phyloP scores from a whole-genome alignment of 2,797 vertebrate species.

The Galagoides demidoff region DNA sequence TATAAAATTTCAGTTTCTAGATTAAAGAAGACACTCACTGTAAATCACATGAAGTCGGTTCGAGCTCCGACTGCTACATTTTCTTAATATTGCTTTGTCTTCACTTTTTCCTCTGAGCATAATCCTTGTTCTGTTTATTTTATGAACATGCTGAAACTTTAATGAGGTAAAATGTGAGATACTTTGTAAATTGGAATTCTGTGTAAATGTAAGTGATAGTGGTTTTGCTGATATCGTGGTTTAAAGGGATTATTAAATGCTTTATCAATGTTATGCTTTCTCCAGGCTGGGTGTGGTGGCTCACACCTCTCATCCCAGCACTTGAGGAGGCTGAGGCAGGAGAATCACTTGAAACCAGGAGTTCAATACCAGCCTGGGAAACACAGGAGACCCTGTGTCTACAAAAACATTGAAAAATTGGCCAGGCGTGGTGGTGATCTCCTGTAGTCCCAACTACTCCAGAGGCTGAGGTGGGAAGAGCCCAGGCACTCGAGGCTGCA shows the following conservation, averaged over 20 bases:
- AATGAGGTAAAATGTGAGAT: not conserved
- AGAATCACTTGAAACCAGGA: not conserved
- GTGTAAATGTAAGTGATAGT: not conserved
- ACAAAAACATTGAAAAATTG: not conserved
- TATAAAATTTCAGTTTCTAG: conserved; percentile 56
- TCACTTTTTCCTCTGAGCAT: not conserved
- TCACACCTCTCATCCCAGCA: not conserved
- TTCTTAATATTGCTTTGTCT: not conserved
- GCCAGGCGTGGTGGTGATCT: not conserved
- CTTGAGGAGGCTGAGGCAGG: not conserved
- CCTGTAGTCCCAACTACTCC: not conserved
- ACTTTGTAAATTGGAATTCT: not conserved
- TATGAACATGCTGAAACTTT: not conserved
- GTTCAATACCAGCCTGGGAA: not conserved
- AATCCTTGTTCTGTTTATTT: conserved; percentile 29
- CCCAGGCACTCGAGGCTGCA: not conserved
- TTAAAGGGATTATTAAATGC: not conserved
- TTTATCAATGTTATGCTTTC: not conserved
- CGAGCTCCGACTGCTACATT: not conserved
- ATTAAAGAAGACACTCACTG: conserved; percentile 1
- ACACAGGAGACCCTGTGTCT: not conserved
- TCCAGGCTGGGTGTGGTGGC: not conserved
- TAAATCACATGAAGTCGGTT: not conserved
- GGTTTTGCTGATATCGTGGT: not conserved
- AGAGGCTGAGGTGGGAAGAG: not conserved